These are phyloP conservation scores for Macaria notata DNA, from an alignment of 2,888 invertebrate genomes.

Conservation along the genomic window DNA sequence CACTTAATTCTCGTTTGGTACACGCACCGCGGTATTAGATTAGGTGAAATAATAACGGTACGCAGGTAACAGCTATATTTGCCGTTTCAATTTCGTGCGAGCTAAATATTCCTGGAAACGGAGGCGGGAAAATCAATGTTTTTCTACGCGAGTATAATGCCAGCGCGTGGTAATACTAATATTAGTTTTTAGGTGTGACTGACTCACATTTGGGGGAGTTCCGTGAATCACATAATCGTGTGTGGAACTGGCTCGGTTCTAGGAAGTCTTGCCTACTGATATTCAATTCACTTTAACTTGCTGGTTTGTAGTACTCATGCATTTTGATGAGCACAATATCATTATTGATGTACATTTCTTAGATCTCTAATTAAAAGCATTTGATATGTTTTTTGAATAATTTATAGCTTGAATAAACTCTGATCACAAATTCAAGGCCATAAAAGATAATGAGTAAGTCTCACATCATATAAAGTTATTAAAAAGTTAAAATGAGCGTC, in stretches of 20 bases:
- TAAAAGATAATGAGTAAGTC: too few relatives aligned
- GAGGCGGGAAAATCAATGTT: constrained; percentile 20
- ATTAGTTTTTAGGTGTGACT: constrained; percentile 20
- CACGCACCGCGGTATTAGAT: constrained; percentile 30
- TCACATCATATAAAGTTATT: too few relatives aligned
- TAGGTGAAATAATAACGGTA: constrained; percentile 28
- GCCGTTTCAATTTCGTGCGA: constrained; percentile 21
- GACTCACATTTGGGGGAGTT: constrained; percentile 18
- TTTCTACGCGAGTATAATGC: constrained; percentile 10
- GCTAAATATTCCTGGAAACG: constrained; percentile 20
- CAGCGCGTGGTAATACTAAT: constrained; percentile 16
- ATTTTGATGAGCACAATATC: not conserved
- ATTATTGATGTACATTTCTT: too few relatives aligned
- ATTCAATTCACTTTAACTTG: not conserved
- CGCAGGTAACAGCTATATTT: constrained; percentile 18
- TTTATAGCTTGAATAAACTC: too few relatives aligned
- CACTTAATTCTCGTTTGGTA: constrained; percentile 58
- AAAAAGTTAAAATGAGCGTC: too few relatives aligned
- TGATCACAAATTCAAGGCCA: too few relatives aligned
- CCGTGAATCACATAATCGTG: constrained; percentile 10
- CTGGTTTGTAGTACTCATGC: not conserved
- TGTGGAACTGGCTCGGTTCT: constrained; percentile 5
- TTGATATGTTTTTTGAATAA: too few relatives aligned
- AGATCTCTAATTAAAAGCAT: too few relatives aligned
- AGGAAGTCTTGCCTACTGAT: constrained; percentile 1